phyloP scores from a whole-genome alignment of 2,113 vertebrate genomes.

The Rhombomys opimus region DNA sequence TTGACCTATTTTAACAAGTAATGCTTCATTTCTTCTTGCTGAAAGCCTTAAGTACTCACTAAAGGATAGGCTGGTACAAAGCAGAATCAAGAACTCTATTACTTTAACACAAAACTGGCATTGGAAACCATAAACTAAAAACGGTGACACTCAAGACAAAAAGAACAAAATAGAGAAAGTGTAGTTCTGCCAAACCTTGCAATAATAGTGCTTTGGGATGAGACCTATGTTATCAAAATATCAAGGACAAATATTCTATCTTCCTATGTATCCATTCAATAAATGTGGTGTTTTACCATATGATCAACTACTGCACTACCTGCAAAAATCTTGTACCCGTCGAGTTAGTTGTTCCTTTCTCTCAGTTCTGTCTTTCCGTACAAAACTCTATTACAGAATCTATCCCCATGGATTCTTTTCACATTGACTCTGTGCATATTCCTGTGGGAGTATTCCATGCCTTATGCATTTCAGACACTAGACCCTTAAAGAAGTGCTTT shows the following conservation, averaged over 20 bases:
- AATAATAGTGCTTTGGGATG: neutral
- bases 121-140: constrained; percentile 21
- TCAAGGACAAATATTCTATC: neutral
- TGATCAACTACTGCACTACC: neutral
- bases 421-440: neutral
- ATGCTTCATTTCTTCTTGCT: constrained; percentile 5
- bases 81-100: neutral
- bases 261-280: neutral
- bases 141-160: neutral
- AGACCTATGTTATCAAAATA: neutral
- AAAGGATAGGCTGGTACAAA: neutral
- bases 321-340: neutral
- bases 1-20: neutral
- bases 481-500: neutral
- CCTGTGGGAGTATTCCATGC: neutral
- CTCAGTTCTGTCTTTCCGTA: neutral
- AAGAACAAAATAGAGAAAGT: no score
- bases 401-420: neutral
- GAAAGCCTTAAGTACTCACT: neutral
- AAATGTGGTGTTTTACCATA: neutral
- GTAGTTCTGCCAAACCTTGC: neutral
- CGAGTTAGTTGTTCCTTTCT: neutral
- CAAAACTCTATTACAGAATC: neutral
- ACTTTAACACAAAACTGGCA: neutral
- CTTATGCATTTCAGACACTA: neutral